Conservation (phyloP, 2,113 vertebrate species). For the Psammodynastes pulverulentus region DNA sequence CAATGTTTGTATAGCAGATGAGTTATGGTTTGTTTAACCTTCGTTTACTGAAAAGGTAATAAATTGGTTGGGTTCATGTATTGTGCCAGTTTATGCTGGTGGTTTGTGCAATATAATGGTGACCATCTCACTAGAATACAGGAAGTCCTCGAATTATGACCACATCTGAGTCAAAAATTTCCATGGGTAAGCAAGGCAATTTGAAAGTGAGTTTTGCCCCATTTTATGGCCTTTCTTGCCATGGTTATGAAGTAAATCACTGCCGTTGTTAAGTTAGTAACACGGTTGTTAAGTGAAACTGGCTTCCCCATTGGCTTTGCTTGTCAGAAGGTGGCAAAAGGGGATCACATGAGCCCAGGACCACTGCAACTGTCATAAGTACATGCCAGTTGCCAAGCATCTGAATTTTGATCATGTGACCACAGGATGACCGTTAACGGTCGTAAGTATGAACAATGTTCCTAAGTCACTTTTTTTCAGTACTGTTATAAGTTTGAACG, state of each 20-base stretch:
- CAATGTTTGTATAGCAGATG: neutral
- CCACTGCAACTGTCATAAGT: neutral
- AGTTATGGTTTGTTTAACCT: neutral
- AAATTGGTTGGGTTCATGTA: neutral
- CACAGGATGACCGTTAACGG: neutral
- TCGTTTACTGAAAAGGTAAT: neutral
- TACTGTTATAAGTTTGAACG: neutral
- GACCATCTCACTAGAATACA: neutral
- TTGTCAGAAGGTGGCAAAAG: neutral
- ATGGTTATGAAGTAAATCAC: neutral
- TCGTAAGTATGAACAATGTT: neutral
- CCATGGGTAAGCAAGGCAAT: no score
- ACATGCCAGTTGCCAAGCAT: neutral
- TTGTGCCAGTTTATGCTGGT: neutral
- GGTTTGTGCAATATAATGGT: neutral
- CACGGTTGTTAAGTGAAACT: neutral
- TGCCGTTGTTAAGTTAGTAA: neutral
- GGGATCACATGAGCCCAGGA: neutral
- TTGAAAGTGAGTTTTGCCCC: neutral
- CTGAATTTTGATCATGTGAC: neutral
- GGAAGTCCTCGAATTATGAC: neutral
- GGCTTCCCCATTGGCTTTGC: neutral
- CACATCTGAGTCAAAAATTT: neutral
- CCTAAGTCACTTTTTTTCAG: neutral
- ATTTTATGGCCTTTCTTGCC: neutral